A percentile compares a stretch with the other conserved stretches of the same genome.
Conservation (phyloP, 1,140 invertebrate species). For the Cyrtorhinus lividipennis region DNA sequence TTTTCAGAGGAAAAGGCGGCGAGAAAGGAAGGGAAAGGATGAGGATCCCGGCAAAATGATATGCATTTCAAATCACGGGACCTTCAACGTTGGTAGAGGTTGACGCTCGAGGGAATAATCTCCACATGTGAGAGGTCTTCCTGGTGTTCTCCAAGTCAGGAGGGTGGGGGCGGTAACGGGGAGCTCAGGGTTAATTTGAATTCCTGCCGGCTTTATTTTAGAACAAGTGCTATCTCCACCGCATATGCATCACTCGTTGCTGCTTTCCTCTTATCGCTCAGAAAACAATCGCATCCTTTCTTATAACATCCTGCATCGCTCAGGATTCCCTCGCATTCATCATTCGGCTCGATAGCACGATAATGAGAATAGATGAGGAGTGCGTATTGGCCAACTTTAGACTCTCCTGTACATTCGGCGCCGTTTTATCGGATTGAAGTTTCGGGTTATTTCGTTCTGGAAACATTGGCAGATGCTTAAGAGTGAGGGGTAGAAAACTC, state of each 20-base stretch:
- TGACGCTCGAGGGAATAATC: conserved; percentile 7
- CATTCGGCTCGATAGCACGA: too few species aligned
- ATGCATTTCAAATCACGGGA: conserved; percentile 3
- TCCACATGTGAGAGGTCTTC: conserved; percentile 1
- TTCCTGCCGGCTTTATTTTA: conserved; percentile 4
- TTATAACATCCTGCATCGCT: too few species aligned
- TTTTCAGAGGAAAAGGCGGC: neutral
- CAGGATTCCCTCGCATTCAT: too few species aligned
- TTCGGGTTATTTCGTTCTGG: too few species aligned
- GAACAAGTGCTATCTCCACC: neutral
- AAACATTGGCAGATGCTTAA: too few species aligned
- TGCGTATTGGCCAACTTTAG: too few species aligned
- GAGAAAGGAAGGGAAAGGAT: neutral
- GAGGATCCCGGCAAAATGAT: neutral
- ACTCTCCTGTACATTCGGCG: too few species aligned
- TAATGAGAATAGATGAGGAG: too few species aligned
- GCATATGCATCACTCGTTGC: conserved; percentile 1
- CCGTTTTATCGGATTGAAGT: too few species aligned
- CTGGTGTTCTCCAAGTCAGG: too few species aligned
- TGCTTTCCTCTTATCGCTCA: neutral
- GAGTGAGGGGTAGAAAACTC: too few species aligned
- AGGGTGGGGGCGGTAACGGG: neutral
- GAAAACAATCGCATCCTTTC: too few species aligned
- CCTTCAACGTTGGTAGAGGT: neutral
- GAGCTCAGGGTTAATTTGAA: neutral